Evolutionary conservation across 2,797 vertebrate species (phyloP).

Genomic region (Notolabrus celidotus): DNA sequence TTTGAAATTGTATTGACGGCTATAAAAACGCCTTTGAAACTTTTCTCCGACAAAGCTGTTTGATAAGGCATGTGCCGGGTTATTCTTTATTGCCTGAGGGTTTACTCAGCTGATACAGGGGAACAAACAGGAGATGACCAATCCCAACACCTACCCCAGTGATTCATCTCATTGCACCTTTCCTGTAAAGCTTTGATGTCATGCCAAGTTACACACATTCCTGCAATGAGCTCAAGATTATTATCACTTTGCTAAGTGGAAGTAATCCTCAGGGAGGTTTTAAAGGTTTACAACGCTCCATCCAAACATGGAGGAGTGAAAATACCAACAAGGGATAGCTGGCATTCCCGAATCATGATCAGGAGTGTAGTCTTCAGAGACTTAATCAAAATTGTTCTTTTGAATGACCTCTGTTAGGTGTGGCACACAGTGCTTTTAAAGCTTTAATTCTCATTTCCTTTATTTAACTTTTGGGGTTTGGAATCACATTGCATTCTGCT

Average conservation of each 20-base stretch:
- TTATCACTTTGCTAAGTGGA: conserved; percentile 70
- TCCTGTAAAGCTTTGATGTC: conserved; percentile 61
- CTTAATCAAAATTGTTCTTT: conserved; percentile 4
- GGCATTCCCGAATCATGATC: conserved; percentile 16
- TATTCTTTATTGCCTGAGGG: conserved; percentile 31
- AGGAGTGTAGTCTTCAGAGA: background rate
- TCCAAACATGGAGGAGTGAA: conserved; percentile 42
- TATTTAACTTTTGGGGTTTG: background rate
- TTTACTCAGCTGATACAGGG: conserved; percentile 53
- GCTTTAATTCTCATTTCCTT: conserved; percentile 8
- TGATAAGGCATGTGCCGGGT: conserved; percentile 25
- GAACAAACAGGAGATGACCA: conserved; percentile 60
- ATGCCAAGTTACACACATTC: conserved; percentile 73
- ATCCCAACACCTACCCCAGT: conserved; percentile 44
- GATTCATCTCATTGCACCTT: conserved; percentile 64
- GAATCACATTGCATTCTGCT: background rate
- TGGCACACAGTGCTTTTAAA: conserved; percentile 1
- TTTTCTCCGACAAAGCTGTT: conserved; percentile 38
- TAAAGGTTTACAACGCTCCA: conserved; percentile 38
- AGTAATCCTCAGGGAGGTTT: conserved; percentile 61
- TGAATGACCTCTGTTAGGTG: background rate
- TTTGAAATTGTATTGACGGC: conserved; percentile 36
- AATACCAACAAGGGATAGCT: conserved; percentile 26
- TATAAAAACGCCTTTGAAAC: conserved; percentile 27
- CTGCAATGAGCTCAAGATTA: conserved; percentile 67